phyloP scores from a whole-genome alignment of 2,888 invertebrate species.

The Diploptera punctata region DNA sequence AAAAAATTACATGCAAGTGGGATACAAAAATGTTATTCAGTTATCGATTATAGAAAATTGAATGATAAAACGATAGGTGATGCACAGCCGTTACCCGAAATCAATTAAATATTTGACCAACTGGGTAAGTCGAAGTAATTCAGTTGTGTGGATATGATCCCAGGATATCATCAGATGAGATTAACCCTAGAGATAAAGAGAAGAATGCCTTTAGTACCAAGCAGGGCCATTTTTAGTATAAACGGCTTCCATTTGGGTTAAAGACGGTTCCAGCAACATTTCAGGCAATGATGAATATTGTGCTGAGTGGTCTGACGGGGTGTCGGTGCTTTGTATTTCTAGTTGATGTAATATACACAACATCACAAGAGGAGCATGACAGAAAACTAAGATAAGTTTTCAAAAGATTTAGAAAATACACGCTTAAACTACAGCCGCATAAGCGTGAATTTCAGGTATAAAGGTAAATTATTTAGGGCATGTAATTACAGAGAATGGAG shows the following conservation, averaged over 20 bases:
- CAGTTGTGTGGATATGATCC: too few species aligned
- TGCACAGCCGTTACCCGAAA: constrained; percentile 44
- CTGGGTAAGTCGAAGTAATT: too few species aligned
- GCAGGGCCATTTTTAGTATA: constrained; percentile 46
- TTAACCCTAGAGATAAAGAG: constrained; percentile 43
- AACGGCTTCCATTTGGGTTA: constrained; percentile 46
- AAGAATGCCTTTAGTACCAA: constrained; percentile 49
- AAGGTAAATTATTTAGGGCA: constrained; percentile 47
- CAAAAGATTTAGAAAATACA: constrained; percentile 43
- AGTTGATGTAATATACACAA: constrained; percentile 50
- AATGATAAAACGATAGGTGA: constrained; percentile 42
- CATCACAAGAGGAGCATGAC: constrained; percentile 46
- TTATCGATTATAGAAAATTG: constrained; percentile 48
- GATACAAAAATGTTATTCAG: constrained; percentile 35
- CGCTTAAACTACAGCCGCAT: constrained; percentile 47
- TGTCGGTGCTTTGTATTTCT: constrained; percentile 50
- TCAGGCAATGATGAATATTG: constrained; percentile 48
- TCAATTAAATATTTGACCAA: constrained; percentile 49
- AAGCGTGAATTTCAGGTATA: constrained; percentile 48
- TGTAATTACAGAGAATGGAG: too few species aligned
- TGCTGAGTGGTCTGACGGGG: constrained; percentile 47
- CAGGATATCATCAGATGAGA: constrained; percentile 49
- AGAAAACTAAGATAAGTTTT: constrained; percentile 44
- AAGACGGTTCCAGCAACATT: too few species aligned
- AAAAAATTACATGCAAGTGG: too few species aligned